Evolutionary conservation across 2,113 vertebrate genomes (phyloP).

Genomic region (Gambusia affinis): DNA sequence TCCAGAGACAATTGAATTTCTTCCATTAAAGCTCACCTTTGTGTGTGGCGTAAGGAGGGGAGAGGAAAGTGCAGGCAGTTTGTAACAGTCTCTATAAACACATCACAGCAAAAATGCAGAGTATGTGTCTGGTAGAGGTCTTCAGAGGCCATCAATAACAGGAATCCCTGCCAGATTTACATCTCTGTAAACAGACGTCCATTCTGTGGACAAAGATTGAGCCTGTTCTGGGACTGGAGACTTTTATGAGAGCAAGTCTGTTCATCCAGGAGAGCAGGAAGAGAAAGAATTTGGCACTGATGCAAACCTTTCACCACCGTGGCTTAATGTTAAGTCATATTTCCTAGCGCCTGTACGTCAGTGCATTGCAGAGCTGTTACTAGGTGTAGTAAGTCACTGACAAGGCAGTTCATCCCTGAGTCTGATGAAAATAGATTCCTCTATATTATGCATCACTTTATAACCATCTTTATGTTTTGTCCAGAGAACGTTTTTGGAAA

Average conservation of each 20-base stretch:
- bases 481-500: too few species aligned
- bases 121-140: conserved; percentile 51
- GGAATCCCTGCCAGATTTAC: conserved; percentile 60
- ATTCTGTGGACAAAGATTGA: conserved; percentile 49
- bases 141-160: conserved; percentile 58
- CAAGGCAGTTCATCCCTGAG: too few species aligned
- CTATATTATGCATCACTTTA: too few species aligned
- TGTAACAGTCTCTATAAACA: conserved; percentile 67
- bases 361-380: not conserved
- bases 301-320: conserved; percentile 5
- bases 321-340: not conserved
- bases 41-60: conserved; percentile 28
- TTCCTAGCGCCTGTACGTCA: not conserved
- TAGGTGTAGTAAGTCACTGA: too few species aligned
- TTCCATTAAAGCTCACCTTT: conserved; percentile 62
- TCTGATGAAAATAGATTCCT: too few species aligned
- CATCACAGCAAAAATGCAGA: conserved; percentile 65
- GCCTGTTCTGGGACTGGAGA: conserved; percentile 25
- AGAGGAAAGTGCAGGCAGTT: conserved; percentile 37
- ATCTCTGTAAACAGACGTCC: conserved; percentile 66
- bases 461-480: too few species aligned
- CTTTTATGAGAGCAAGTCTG: conserved; percentile 28
- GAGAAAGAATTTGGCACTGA: not conserved
- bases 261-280: conserved; percentile 39
- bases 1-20: conserved; percentile 62